Conservation (phyloP, 2,113 vertebrate genomes). For the Choloepus hoffmanni region DNA sequence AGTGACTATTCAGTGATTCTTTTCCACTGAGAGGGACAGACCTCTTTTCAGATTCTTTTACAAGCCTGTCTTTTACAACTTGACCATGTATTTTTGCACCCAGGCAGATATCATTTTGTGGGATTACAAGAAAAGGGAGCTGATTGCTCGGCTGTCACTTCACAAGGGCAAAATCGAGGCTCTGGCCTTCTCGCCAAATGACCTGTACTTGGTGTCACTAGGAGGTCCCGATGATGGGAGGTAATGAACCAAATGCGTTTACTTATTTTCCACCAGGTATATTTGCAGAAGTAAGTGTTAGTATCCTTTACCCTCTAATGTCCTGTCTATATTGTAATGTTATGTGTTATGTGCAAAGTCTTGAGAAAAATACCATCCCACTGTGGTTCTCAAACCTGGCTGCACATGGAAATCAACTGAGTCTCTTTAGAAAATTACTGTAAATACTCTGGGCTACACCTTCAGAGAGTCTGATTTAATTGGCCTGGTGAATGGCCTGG, state of each 20-base stretch:
- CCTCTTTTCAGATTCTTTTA: too few relatives aligned
- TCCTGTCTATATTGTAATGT: not conserved
- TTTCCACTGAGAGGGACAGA: not conserved
- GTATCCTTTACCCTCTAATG: not conserved
- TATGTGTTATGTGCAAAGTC: not conserved
- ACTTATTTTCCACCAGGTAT: not conserved
- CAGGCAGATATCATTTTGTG: conserved; percentile 94
- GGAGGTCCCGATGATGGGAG: conserved; percentile 95
- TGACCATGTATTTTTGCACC: conserved; percentile 10
- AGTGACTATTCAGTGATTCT: not conserved
- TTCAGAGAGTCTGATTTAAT: not conserved
- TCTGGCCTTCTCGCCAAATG: conserved; percentile 92
- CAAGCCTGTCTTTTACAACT: not conserved
- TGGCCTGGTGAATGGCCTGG: not conserved
- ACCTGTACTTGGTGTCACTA: conserved; percentile 92
- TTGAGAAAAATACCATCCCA: not conserved
- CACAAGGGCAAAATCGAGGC: conserved; percentile 94
- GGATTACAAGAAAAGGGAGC: conserved; percentile 88
- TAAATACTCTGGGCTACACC: not conserved
- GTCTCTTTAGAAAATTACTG: not conserved
- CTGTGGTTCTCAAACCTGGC: not conserved
- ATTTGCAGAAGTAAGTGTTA: not conserved
- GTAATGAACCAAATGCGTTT: conserved; percentile 79
- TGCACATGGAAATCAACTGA: not conserved
- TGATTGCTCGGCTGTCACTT: conserved; percentile 88